Conservation (phyloP, 2,888 invertebrate genomes). For the Carterocephalus palaemon region DNA sequence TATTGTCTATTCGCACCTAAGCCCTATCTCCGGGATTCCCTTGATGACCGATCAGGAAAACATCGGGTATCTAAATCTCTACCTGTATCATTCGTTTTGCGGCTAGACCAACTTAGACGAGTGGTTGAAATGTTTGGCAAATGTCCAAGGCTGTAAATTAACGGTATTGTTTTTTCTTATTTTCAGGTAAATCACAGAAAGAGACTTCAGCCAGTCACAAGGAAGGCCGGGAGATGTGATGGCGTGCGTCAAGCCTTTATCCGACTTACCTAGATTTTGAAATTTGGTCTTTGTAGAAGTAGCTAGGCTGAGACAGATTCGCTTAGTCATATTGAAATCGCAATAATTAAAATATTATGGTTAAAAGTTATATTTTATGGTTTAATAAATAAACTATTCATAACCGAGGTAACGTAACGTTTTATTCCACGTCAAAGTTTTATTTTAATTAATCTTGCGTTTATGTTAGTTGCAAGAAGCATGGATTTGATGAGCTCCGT, state of each 20-base stretch:
- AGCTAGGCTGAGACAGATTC: slow-evolving; percentile 1
- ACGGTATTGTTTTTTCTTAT: slow-evolving; percentile 67
- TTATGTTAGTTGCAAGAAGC: slow-evolving; percentile 13
- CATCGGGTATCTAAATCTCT: slow-evolving; percentile 52
- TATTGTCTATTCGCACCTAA: slow-evolving; percentile 74
- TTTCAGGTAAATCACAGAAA: slow-evolving; percentile 75
- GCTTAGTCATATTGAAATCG: no score
- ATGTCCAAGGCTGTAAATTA: slow-evolving; percentile 72
- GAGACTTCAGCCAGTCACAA: slow-evolving; percentile 45
- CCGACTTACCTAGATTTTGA: slow-evolving; percentile 6
- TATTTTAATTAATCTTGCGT: slow-evolving; percentile 13
- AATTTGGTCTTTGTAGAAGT: slow-evolving; percentile 6
- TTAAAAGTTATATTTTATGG: no score
- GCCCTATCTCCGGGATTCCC: slow-evolving; percentile 58
- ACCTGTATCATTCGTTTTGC: slow-evolving; percentile 70
- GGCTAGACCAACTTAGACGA: slow-evolving; percentile 67
- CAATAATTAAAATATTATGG: no score
- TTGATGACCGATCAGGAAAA: slow-evolving; percentile 62
- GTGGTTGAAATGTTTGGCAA: slow-evolving; percentile 74
- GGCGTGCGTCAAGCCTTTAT: slow-evolving; percentile 35
- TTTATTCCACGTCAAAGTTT: slow-evolving; percentile 18
- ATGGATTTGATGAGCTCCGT: slow-evolving; percentile 11
- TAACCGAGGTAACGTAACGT: slow-evolving; percentile 5
- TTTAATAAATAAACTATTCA: slow-evolving; percentile 10
- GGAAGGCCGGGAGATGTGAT: slow-evolving; percentile 49